phyloP scores from a whole-genome alignment of 2,797 vertebrate genomes.

The Molothrus ater region DNA sequence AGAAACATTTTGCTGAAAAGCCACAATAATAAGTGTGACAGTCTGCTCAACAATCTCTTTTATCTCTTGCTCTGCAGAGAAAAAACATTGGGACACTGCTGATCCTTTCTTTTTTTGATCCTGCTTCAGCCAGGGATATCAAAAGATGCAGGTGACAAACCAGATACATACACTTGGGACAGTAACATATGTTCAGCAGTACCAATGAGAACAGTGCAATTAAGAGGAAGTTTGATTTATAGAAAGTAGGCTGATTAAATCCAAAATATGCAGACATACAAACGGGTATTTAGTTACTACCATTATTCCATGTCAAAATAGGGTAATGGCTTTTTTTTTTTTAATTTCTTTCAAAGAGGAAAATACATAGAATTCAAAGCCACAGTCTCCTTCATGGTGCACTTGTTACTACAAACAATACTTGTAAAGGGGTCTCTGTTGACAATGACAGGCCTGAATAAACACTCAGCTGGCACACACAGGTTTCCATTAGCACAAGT shows the following conservation, averaged over 20 bases:
- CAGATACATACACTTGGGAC: neutral
- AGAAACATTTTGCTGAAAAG: neutral
- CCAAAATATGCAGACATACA: neutral
- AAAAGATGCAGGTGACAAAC: neutral
- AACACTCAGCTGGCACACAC: slow-evolving; percentile 27
- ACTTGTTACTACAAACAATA: slow-evolving; percentile 49
- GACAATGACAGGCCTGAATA: slow-evolving; percentile 24
- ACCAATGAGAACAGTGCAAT: neutral
- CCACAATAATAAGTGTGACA: neutral
- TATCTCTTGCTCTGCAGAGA: neutral
- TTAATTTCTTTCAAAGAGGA: neutral
- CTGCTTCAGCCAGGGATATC: neutral
- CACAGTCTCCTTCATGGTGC: neutral
- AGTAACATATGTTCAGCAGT: neutral
- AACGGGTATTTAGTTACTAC: neutral
- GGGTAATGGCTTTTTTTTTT: neutral
- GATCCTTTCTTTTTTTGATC: neutral
- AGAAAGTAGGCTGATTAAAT: neutral
- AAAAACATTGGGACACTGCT: neutral
- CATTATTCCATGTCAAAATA: neutral
- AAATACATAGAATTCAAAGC: neutral
- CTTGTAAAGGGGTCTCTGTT: neutral
- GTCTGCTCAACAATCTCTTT: neutral
- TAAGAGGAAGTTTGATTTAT: neutral
- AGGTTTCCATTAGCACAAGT: slow-evolving; percentile 52